A percentile compares a stretch with the other conserved stretches of the same genome.
phyloP scores from a whole-genome alignment of 2,113 vertebrate species.

The Sus scrofa region T2T-Sscrofa CM000818.6:105700501-105701000 shows the following conservation, averaged over 20 bases:
- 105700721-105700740: background rate
- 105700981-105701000: no score
- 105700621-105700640: background rate
- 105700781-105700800: constrained; percentile 24
- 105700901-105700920: background rate
- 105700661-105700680: background rate
- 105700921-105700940: constrained; percentile 19
- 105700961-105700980: no score
- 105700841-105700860: constrained; percentile 59
- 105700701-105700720: constrained; percentile 15
- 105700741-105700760: constrained; percentile 37
- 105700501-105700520: background rate
- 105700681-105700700: background rate
- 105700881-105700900: constrained; percentile 16
- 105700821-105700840: constrained; percentile 66
- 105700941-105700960: background rate
- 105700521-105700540: constrained; percentile 41
- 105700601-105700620: constrained; percentile 53
- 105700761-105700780: constrained; percentile 45
- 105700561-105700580: constrained; percentile 27
- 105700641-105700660: constrained; percentile 3
- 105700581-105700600: constrained; percentile 2
- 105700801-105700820: constrained; percentile 46
- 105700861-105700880: constrained; percentile 26
- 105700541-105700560: background rate